Evolutionary conservation across 2,888 invertebrate genomes (phyloP), one percentile per base, ranked within the genome.

Genomic region (Campoplex capitator): DNA sequence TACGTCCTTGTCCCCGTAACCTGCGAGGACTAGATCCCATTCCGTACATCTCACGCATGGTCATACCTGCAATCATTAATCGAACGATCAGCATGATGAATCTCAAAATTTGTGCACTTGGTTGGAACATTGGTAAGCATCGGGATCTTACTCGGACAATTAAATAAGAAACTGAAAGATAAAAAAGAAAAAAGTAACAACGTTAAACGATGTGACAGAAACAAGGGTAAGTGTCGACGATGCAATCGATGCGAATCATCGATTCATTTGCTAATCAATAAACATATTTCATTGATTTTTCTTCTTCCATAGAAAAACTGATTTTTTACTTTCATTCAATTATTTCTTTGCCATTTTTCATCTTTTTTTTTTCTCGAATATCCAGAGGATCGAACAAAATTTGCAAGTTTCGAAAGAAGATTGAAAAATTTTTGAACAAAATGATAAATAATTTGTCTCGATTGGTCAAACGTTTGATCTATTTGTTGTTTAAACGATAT

Each of bases 1-100:
- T 92, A 7, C 91, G 90, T 28, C 94, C 94, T 51, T 93, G 92
- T 16, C 94, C 94, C 0, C 94, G 91, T 4, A 91, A 91, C 56
- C 94, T 90, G 56, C 94, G 89, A 8, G 87, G 89, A 68, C 89
- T 85, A 48, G 85, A 79, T 42, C 84, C 65, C 68, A 83, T n/a
- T 71, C 79, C 78, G 82, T 32, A 88, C 82, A 88, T 81, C 48
- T 90, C 78, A 71, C 81, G 89, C 51, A 80, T 76, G 86, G 87
- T 79, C 79, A 87, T 90, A 90, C 87, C 92, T 93, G 92, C 13
- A 93, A 93, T 87, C 91, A 92, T 78, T 81, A 88, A 87, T 81
- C 80, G 35, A 18, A 16, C 56, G 38, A 28, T 86, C 74, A 86
- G 62, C 65, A 23, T 35, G n/a, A 71, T 18, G 42, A 78, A 56